Percentiles rank a stretch among this genome's conserved stretches.
phyloP scores from a whole-genome alignment of 2,113 vertebrate species.

The Nothoprocta perdicaria region DNA sequence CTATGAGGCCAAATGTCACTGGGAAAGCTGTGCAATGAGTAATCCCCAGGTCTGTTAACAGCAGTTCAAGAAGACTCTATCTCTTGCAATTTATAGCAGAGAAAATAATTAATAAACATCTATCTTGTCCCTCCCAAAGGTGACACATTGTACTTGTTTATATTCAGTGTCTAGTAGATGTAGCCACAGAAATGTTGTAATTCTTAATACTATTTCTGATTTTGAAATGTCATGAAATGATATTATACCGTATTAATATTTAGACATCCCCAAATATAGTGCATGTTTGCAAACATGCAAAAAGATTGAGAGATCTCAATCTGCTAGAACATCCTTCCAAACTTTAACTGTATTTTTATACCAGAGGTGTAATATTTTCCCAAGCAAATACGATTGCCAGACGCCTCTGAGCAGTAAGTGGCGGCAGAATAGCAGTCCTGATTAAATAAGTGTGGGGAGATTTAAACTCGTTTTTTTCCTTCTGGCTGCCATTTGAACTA shows the following conservation, averaged over 20 bases:
- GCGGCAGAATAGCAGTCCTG: not conserved
- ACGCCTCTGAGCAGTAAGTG: not conserved
- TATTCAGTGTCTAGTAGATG: not conserved
- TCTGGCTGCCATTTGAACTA: not conserved
- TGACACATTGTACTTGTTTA: not conserved
- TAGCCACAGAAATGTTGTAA: not conserved
- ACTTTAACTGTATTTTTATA: not conserved
- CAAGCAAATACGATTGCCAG: not conserved
- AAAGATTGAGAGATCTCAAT: not conserved
- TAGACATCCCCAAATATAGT: not conserved
- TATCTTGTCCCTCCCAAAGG: not conserved
- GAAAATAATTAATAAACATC: not conserved
- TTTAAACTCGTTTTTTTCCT: not conserved
- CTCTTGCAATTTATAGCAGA: not conserved
- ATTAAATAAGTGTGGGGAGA: not conserved
- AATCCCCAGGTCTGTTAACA: not conserved
- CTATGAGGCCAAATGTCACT: not conserved
- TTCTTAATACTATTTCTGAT: not conserved
- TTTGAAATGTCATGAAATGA: not conserved
- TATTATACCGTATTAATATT: not conserved
- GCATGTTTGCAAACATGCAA: not conserved
- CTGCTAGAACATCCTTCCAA: not conserved
- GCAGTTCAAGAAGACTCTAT: not conserved
- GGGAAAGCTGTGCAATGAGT: not conserved
- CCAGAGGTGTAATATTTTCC: not conserved